Conservation (phyloP, 2,797 vertebrate species). For the Acrocephalus scirpaceus region DNA sequence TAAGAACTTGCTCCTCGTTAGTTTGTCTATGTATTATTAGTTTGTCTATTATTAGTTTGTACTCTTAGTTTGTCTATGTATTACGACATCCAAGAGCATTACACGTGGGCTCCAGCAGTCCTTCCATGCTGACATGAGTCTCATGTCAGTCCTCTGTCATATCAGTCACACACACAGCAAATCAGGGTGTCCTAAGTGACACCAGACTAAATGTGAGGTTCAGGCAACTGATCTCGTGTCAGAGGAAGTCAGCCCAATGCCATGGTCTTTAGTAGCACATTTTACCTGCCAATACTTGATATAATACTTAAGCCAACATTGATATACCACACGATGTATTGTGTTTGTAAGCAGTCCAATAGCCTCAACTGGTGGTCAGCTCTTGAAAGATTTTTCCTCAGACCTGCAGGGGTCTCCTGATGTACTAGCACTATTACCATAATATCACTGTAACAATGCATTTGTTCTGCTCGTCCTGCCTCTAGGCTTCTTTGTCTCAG, state of each 20-base stretch:
- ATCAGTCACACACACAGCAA: not conserved
- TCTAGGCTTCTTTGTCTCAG: not conserved
- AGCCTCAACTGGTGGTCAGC: not conserved
- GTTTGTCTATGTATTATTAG: not conserved
- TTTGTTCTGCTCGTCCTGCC: not conserved
- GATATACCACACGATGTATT: not conserved
- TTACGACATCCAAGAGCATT: not conserved
- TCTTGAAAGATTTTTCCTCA: not conserved
- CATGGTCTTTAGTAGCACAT: not conserved
- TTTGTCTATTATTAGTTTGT: no score
- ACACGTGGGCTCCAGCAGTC: not conserved
- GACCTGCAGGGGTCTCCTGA: not conserved
- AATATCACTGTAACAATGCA: not conserved
- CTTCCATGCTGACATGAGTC: accelerated
- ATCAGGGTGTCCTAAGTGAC: not conserved
- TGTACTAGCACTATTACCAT: not conserved
- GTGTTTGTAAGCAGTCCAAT: not conserved
- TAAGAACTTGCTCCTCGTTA: not conserved
- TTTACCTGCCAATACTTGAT: not conserved
- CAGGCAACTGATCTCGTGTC: not conserved
- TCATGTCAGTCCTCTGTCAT: accelerated
- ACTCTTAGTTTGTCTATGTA: not conserved
- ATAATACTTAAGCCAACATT: not conserved
- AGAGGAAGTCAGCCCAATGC: not conserved
- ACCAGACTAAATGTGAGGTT: not conserved